Base-by-base conservation (phyloP, 2,888 invertebrate genomes). In the Aromia moschata region DNA sequence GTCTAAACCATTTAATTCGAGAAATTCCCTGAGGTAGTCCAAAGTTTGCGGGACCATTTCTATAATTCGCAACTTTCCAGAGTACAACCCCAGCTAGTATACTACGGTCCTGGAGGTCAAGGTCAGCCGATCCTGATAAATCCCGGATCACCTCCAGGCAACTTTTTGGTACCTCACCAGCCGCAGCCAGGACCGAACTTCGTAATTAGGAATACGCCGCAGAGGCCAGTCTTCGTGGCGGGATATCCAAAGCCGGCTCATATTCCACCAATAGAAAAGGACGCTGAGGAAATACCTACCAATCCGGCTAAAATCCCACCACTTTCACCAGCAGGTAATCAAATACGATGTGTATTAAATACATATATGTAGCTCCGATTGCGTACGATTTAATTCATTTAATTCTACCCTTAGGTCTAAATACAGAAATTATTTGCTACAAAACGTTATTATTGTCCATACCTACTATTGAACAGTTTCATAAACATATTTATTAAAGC, bases 271-370 rank as follows among this genome's bases (percentile, higher is more conserved):
- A 76, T 79, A 20, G 80, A 80, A 55, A 79, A 78, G 59, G 79
- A 80, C 57, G 79, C 79, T 9, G 80, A 79, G 62, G 79, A 80
- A 60, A 74, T 80, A 41, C 80, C 80, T 1, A 77, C 77, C 2
- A 71, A 77, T 62, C 77, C 77, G 1, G 68, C 73, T 2, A 75
- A 65, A 45, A 67, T 76, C 47, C 77, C 76, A 9, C 74, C 75
- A 7, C 49, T 63, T 16, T 41, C 45, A 57, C 52, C 52, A 31
- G 9, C 41, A 52, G 52, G 52, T 52, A 52, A 36, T 12, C n/a
- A n/a, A n/a, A n/a, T n/a, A n/a, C n/a, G n/a, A n/a, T n/a, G n/a
- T n/a, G n/a, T n/a, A n/a, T n/a, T n/a, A n/a, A n/a, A n/a, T n/a
- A n/a, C n/a, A n/a, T n/a, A n/a, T n/a, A n/a, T n/a, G n/a, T n/a